Evolutionary conservation across 1,140 invertebrate genomes (phyloP).

Genomic region (Pseudomyrmex cubaensis): DNA sequence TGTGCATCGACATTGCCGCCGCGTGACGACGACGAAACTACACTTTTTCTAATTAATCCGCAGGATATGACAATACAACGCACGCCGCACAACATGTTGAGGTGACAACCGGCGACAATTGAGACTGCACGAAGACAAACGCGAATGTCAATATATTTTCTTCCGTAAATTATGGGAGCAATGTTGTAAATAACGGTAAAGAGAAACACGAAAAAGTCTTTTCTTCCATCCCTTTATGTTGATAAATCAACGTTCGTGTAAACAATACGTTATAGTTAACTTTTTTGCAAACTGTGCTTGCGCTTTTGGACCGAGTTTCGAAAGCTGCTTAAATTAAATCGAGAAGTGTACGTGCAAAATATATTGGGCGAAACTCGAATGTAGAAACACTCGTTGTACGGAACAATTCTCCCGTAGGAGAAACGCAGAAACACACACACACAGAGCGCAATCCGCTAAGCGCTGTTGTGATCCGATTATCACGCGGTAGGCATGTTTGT

Average conservation of each 20-base stretch:
- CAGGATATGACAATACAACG: conserved; percentile 1
- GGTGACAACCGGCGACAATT: conserved; percentile 43
- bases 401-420: too few relatives aligned
- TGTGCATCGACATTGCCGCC: conserved; percentile 23
- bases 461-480: too few relatives aligned
- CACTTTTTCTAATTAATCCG: conserved; percentile 62
- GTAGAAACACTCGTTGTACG: too few relatives aligned
- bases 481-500: too few relatives aligned
- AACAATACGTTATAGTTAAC: background rate
- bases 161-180: background rate
- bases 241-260: background rate
- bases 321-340: too few relatives aligned
- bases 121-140: conserved; percentile 22
- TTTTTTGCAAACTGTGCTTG: too few relatives aligned
- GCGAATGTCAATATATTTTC: background rate
- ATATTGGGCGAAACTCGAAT: too few relatives aligned
- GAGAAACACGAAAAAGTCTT: background rate
- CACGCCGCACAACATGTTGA: conserved; percentile 2
- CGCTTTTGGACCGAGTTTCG: too few relatives aligned
- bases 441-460: too few relatives aligned
- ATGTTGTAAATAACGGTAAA: background rate
- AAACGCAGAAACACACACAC: too few relatives aligned
- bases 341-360: too few relatives aligned
- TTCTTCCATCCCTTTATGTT: background rate
- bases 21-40: conserved; percentile 53